These are phyloP conservation scores for Tortrix viridana DNA, from an alignment of 2,888 invertebrate species.

Conservation along the genomic window DNA sequence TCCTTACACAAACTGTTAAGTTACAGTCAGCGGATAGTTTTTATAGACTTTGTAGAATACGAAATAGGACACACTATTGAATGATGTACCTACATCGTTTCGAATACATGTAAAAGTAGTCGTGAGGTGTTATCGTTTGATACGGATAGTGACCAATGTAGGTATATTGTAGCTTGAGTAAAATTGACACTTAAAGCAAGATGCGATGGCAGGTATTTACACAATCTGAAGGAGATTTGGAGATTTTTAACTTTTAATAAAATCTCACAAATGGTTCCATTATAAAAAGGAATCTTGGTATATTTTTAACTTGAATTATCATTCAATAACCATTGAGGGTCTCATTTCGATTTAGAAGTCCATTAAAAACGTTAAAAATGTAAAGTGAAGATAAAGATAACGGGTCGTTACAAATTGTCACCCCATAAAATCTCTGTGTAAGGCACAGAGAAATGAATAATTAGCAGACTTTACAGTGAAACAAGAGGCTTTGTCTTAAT, in stretches of 20 bases:
- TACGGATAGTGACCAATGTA: slow-evolving; percentile 7
- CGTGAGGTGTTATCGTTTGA: slow-evolving; percentile 4
- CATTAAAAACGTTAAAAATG: slow-evolving; percentile 34
- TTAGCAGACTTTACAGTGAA: slow-evolving; percentile 69
- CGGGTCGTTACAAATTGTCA: slow-evolving; percentile 67
- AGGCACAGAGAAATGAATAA: slow-evolving; percentile 71
- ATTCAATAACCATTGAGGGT: slow-evolving; percentile 33
- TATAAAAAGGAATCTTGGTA: slow-evolving; percentile 17
- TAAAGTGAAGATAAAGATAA: slow-evolving; percentile 34
- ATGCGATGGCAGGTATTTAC: not conserved
- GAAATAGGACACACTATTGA: slow-evolving; percentile 1
- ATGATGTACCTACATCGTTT: not conserved
- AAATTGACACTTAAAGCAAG: slow-evolving; percentile 5
- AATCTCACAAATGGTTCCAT: slow-evolving; percentile 11
- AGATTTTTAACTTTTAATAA: slow-evolving; percentile 6
- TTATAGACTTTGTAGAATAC: not conserved
- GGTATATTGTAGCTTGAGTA: slow-evolving; percentile 11
- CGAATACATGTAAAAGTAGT: slow-evolving; percentile 8
- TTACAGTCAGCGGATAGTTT: not conserved
- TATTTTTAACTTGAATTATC: slow-evolving; percentile 35
- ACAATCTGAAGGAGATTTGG: not conserved
- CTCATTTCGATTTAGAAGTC: slow-evolving; percentile 34
- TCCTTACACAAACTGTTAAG: slow-evolving; percentile 76
- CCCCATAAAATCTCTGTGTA: slow-evolving; percentile 72
- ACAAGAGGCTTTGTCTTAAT: slow-evolving; percentile 80